phyloP scores from a whole-genome alignment of 2,888 invertebrate species.

The Oxycera nigricornis region DNA sequence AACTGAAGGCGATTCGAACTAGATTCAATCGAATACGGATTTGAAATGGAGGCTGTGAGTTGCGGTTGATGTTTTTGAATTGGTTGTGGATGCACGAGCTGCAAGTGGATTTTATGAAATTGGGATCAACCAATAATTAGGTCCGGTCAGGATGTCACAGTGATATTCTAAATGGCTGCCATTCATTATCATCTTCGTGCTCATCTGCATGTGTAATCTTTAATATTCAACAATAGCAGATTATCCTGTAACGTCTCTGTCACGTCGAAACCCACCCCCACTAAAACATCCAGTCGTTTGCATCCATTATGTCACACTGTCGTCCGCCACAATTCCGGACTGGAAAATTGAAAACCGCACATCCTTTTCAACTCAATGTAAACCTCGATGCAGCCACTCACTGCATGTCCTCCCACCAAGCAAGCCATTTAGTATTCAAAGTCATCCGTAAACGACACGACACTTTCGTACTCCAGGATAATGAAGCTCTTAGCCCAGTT shows the following conservation, averaged over 20 bases:
- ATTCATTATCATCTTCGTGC: neutral
- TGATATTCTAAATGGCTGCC: neutral
- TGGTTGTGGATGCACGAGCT: neutral
- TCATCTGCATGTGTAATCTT: neutral
- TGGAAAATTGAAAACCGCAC: conserved; percentile 32
- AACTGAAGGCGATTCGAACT: neutral
- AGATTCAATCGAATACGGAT: neutral
- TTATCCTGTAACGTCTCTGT: neutral
- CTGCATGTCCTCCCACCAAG: conserved; percentile 18
- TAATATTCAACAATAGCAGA: neutral
- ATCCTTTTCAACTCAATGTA: neutral
- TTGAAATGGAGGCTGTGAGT: neutral
- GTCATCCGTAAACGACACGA: conserved; percentile 30
- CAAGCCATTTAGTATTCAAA: conserved; percentile 36
- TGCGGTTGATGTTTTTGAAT: neutral
- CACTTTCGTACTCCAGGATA: neutral
- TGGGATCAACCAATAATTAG: neutral
- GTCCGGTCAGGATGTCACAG: neutral
- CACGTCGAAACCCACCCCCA: neutral
- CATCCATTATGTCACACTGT: conserved; percentile 19
- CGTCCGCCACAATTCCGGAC: neutral
- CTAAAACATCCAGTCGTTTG: neutral
- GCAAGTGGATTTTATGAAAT: neutral
- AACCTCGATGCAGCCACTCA: neutral
- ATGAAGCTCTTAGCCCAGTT: neutral